Conservation (phyloP, 2,888 invertebrate species). For the Ametastegia equiseti region DNA sequence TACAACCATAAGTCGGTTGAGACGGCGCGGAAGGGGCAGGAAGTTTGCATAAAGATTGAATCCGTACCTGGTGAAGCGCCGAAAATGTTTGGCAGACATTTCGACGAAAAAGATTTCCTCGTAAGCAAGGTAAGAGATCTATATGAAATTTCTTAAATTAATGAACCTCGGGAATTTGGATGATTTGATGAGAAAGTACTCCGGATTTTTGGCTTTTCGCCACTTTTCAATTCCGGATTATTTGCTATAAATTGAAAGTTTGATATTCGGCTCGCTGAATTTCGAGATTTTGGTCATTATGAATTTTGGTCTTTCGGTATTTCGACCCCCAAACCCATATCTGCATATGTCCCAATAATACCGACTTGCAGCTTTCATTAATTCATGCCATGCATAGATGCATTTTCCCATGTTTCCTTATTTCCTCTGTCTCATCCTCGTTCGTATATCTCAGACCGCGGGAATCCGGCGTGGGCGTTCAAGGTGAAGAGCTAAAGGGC, state of each 20-base stretch:
- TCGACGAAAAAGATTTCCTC: slow-evolving; percentile 96
- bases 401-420: neutral
- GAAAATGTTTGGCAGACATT: slow-evolving; percentile 99
- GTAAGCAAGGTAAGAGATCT: slow-evolving; percentile 90
- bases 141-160: neutral
- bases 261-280: too few species aligned
- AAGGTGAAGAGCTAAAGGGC: neutral
- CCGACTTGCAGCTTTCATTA: too few species aligned
- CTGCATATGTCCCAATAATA: too few species aligned
- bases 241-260: too few species aligned
- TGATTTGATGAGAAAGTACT: too few species aligned
- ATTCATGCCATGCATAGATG: neutral
- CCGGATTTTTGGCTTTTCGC: too few species aligned
- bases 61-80: slow-evolving; percentile 98
- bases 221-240: too few species aligned
- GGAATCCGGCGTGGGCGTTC: slow-evolving; percentile 29
- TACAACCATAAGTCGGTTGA: slow-evolving; percentile 97
- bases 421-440: neutral
- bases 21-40: slow-evolving; percentile 95
- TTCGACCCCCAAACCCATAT: too few species aligned
- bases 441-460: neutral
- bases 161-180: too few species aligned
- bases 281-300: too few species aligned
- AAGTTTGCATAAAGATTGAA: slow-evolving; percentile 98
- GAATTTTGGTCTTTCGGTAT: too few species aligned